Base-by-base conservation (phyloP, 2,888 invertebrate species). In the Platerodrilus igneus region DNA sequence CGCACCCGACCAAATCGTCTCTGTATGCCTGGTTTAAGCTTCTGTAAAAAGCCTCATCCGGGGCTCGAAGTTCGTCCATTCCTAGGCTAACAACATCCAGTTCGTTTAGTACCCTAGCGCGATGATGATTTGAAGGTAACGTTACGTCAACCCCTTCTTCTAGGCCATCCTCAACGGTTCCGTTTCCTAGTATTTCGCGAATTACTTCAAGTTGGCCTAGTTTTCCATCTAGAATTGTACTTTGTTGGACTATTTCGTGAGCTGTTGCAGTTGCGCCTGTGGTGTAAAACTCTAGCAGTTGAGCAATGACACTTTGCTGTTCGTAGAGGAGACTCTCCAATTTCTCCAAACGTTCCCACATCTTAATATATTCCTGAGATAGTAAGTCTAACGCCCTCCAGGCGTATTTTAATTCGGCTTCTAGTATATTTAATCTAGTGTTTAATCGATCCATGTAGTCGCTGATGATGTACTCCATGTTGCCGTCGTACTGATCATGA, bases 401-500 rank as follows among this genome's bases (percentile, higher is more conserved):
- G 10, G 93, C 92, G 62, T 90, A 91, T 61, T 90, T 86, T 29
- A 93, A 74, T 68, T 93, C 92, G 2, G 89, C 88, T 68, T 93
- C 92, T 8, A 93, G 76, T 55, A 91, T 83, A 59, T 84, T 88
- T 44, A 93, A 77, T 19, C 91, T 78, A 15, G 89, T 88, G 8
- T 88, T 87, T 34, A 92, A 78, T 52, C 88, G 81, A 59, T 91
- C 91, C 89, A 92, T 90, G 64, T 89, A 91, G 66, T 89, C 90
- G 52, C 86, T 86, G 66, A 89, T 85, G 57, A 89, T 85, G 60
- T 85, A 85, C 63, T 86, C 85, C 62, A 73, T 74, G 50, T 68
- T 69, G 26, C 63, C 58, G 44, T 69, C 68, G 52, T 66, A 67
- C 41, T 48, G 53, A 25, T 58, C 58, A 45, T 61, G 59, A 9